Base-by-base conservation (phyloP, 2,797 vertebrate species). In the Typhlichthys eigenmanni region DNA sequence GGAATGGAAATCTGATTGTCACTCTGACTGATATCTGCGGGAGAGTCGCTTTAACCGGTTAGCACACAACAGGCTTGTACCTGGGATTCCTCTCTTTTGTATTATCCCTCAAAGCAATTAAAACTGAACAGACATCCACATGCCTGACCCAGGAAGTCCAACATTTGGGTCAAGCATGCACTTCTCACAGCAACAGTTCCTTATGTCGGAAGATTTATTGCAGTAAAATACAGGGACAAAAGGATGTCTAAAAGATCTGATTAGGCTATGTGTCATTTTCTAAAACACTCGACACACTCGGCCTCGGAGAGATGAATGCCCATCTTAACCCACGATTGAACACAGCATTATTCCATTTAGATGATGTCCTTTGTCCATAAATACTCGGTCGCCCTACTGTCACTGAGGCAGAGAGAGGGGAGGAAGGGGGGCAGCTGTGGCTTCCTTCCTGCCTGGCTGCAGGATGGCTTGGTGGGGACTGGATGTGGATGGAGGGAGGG, bases 261-360 rank as follows among this genome's bases (percentile, higher is more conserved):
- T 81, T 68, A 68, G 63, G 43, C 46, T n/a, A 49, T 29, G 16
- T 47, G 24, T 24, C 24, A 24, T 67, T 60, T 82, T 52, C 5
- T 48, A 38, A 67, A 56, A 51, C 69, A 16, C 64, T 68, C 55
- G 34, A 38, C 58, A 54, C 10, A 32, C 66, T 78, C 66, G 60
- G 72, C 72, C 74, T 62, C 43, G 45, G 74, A 79, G 75, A 71
- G 66, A 69, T 29, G 58, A 78, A 70, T 60, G 65, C 66, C 74
- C 65, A 61, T 53, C 79, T 82, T 70, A 59, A 79, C 80, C 68
- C 71, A 54, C 68, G 65, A 80, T 81, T 81, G 69, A 72, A 48
- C 58, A 68, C 60, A 55, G 13, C 43, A 64, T 66, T 65, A 54
- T 69, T 78, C 24, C 19, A 67, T 49, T 71, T 74, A 51, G 66